Evolutionary conservation across 2,888 invertebrate species (phyloP).

Genomic region (Hirtodrosophila confusa): DNA sequence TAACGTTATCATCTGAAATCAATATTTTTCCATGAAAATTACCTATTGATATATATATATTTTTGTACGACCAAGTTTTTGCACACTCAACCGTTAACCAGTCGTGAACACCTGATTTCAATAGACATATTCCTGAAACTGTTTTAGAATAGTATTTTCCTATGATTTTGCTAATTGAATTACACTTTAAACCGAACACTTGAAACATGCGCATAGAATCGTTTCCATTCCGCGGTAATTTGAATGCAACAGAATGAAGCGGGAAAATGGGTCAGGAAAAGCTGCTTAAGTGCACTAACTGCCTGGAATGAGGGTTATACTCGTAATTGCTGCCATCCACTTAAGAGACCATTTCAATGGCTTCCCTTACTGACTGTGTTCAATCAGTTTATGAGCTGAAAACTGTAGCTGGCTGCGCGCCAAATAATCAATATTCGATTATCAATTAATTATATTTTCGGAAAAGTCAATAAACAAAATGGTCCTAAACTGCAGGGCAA

Average conservation of each 20-base stretch:
- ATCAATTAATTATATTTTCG: constrained; percentile 74
- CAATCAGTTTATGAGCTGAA: constrained; percentile 7
- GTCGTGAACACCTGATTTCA: too few species aligned
- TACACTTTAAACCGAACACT: neutral
- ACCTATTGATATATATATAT: too few species aligned
- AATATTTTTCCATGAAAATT: too few species aligned
- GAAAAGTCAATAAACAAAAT: constrained; percentile 32
- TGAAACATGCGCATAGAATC: neutral
- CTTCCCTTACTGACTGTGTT: constrained; percentile 8
- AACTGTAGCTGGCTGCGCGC: neutral
- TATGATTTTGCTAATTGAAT: constrained; percentile 7
- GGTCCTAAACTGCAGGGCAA: constrained; percentile 12
- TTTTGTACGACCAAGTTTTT: too few species aligned
- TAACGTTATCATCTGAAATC: too few species aligned
- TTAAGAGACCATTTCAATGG: constrained; percentile 40
- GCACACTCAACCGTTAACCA: too few species aligned
- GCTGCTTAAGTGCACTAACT: constrained; percentile 31
- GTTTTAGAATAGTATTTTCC: neutral
- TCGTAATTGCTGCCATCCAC: constrained; percentile 32
- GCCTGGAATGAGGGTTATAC: constrained; percentile 10
- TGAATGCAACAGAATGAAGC: neutral
- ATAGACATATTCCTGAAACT: neutral
- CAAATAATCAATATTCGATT: constrained; percentile 63
- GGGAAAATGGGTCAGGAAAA: constrained; percentile 38
- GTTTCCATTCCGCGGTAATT: neutral